Conservation (phyloP, 2,888 invertebrate species). For the Eupithecia centaureata region DNA sequence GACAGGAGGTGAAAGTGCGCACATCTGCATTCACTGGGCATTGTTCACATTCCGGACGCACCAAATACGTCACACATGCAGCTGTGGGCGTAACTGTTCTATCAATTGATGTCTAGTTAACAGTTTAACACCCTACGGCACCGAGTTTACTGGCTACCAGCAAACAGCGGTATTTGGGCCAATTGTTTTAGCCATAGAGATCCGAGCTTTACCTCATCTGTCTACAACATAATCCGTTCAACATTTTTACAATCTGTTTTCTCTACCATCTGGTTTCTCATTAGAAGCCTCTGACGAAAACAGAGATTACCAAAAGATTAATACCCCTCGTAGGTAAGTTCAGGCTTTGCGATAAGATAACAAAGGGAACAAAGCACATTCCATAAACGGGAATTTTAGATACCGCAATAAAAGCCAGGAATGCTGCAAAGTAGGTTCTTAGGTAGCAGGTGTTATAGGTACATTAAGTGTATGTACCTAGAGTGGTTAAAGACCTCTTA, state of each 20-base stretch:
- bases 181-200: background rate
- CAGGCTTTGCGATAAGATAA: constrained; percentile 53
- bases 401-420: constrained; percentile 14
- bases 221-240: background rate
- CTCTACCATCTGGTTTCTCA: no score
- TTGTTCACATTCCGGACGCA: constrained; percentile 53
- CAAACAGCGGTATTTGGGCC: background rate
- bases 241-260: constrained; percentile 3
- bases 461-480: background rate
- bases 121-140: background rate
- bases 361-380: constrained; percentile 47
- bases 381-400: constrained; percentile 38
- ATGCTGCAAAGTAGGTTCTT: constrained; percentile 17
- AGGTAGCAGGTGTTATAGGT: background rate
- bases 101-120: constrained; percentile 35
- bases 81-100: constrained; percentile 60
- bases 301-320: constrained; percentile 39
- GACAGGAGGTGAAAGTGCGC: constrained; percentile 76
- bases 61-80: constrained; percentile 37
- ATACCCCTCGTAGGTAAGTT: constrained; percentile 11
- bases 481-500: background rate
- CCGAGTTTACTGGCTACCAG: background rate
- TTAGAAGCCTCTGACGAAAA: constrained; percentile 9
- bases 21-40: constrained; percentile 59
- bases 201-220: background rate